Percentiles rank a stretch among this genome's conserved stretches.
Conservation (phyloP, 1,140 invertebrate genomes). For the Leptopilina boulardi region DNA sequence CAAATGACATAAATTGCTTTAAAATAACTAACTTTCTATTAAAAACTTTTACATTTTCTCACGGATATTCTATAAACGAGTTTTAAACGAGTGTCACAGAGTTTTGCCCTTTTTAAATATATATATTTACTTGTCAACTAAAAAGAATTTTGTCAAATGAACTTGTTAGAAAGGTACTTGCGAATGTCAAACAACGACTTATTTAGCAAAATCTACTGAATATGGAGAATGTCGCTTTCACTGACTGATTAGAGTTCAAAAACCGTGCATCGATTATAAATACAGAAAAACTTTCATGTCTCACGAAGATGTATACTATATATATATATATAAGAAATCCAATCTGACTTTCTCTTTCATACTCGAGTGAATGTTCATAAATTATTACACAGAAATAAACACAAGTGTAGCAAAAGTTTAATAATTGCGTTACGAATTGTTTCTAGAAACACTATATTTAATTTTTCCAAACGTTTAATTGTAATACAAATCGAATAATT, state of each 20-base stretch:
- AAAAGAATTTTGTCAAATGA: background rate
- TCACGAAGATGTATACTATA: background rate
- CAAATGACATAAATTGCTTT: too few species aligned
- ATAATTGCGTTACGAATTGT: too few species aligned
- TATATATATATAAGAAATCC: background rate
- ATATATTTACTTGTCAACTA: constrained; percentile 1
- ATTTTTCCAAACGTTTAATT: background rate
- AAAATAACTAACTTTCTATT: background rate
- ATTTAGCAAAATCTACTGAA: background rate
- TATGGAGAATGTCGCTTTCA: constrained; percentile 12
- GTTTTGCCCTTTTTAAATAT: constrained; percentile 38
- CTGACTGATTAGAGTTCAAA: background rate
- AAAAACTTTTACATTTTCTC: background rate
- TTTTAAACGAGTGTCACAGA: background rate
- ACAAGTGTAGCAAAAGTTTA: too few species aligned
- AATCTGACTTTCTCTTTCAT: background rate
- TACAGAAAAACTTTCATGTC: background rate
- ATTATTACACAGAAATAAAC: background rate
- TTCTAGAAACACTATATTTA: too few species aligned
- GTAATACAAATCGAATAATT: background rate
- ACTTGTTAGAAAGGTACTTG: constrained; percentile 16
- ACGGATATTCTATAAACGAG: too few species aligned
- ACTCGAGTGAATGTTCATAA: background rate
- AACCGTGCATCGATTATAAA: background rate
- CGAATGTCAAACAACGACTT: background rate